A percentile compares a stretch with the other conserved stretches of the same genome.
Conservation (phyloP, 2,113 vertebrate species). For the Myrmophylax atrothorax region DNA sequence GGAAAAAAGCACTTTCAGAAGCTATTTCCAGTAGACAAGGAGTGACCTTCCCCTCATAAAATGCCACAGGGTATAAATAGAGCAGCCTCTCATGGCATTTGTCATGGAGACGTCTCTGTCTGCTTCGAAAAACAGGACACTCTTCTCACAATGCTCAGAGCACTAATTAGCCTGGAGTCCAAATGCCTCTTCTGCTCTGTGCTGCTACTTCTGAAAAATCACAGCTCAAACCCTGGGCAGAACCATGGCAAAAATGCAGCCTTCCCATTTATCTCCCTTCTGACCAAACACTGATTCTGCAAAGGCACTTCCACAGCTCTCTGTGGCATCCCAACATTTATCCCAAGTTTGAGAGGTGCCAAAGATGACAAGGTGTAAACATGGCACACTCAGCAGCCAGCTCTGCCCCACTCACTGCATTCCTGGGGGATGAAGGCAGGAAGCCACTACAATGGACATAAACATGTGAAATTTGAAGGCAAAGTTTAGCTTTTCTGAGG, state of each 20-base stretch:
- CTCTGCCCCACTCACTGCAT: not conserved
- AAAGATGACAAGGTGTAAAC: accelerated
- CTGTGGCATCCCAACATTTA: accelerated
- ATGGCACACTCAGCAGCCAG: not conserved
- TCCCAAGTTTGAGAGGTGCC: not conserved
- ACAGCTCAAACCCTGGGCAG: not conserved
- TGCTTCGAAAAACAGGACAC: not conserved
- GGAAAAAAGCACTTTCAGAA: not conserved
- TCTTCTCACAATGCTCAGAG: not conserved
- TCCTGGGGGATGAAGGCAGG: not conserved
- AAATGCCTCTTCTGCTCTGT: not conserved
- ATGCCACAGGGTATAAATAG: conserved; percentile 6
- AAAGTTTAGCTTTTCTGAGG: not conserved
- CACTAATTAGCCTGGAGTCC: not conserved
- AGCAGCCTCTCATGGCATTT: not conserved
- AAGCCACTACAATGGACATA: not conserved
- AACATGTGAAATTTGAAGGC: not conserved
- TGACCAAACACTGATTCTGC: not conserved
- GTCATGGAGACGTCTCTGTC: not conserved
- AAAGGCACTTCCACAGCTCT: not conserved
- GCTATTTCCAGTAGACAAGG: conserved; percentile 8
- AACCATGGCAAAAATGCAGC: not conserved
- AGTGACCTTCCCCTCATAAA: conserved; percentile 18
- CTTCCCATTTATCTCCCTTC: not conserved
- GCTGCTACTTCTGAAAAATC: not conserved